Base-by-base conservation (phyloP, 2,888 invertebrate genomes). In the Aelia acuminata region DNA sequence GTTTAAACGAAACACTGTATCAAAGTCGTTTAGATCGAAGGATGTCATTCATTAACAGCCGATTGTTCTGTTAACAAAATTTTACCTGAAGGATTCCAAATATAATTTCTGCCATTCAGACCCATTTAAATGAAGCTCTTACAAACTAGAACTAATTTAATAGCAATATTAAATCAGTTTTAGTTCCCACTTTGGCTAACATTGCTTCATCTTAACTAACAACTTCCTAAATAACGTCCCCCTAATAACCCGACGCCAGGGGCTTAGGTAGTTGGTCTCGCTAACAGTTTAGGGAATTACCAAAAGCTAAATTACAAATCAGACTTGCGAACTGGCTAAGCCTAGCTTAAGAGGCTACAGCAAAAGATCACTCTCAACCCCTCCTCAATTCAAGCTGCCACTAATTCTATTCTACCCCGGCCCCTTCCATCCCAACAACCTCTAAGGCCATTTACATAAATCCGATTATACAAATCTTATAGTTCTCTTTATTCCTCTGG, bases 231-330 rank as follows among this genome's bases (percentile, higher is more conserved):
- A 1, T 0, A 31, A 31, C 63, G 15, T 31, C 1, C 18, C 63
- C 31, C 18, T 70, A 70, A 70, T 70, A 31, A 70, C 57, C 26
- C 31, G 8, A 57, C 31, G 35, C 18, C 18, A 0, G 4, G 18
- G 35, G 63, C 63, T 70, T 35, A 70, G 63, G 31, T 70, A 31
- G 63, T 70, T 70, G 63, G 63, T 20, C 63, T 70, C 63, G 63
- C 35, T 70, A 70, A 70, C 31, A 18, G 63, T 70, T 70, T 70
- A 70, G 63, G 35, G 63, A 31, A 35, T 70, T 63, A 63, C 31
- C 63, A 70, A 70, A 70, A 70, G 63, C 63, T 35, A 70, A 70
- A 70, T 70, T 70, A 70, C 63, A 70, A 70, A 70, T 70, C 31
- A 31, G 63, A 35, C 63, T 70, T 70, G 63, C 7, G 35, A 70